phyloP scores from a whole-genome alignment of 2,113 vertebrate species.

The Vidua chalybeata region DNA sequence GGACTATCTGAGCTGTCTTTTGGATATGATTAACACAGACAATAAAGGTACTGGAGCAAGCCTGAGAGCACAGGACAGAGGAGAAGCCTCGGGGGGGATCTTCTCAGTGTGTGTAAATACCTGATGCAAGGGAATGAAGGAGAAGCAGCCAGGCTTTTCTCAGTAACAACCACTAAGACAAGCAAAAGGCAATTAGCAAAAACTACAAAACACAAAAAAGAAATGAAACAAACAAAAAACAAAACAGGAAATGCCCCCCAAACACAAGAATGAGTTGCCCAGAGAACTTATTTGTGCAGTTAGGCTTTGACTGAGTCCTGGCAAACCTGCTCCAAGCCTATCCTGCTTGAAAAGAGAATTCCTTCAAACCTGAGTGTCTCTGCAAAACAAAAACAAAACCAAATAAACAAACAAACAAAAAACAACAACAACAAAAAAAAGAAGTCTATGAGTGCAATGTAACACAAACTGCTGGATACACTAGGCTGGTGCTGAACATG shows the following conservation, averaged over 20 bases:
- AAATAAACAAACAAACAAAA: no score
- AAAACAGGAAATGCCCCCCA: background rate
- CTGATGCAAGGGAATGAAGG: background rate
- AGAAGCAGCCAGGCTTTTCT: background rate
- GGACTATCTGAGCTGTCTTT: background rate
- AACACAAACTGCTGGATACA: no score
- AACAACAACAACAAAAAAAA: background rate
- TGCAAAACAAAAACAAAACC: background rate
- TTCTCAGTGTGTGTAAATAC: background rate
- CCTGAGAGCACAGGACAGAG: background rate
- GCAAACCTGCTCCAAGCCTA: background rate
- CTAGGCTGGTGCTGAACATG: fast-evolving
- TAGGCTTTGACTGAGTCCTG: background rate
- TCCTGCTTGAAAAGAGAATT: background rate
- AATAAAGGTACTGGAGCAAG: background rate
- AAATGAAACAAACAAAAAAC: background rate
- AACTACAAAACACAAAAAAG: background rate
- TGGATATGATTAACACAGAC: background rate
- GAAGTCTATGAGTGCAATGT: fast-evolving
- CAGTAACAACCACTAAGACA: background rate
- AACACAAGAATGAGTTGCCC: background rate
- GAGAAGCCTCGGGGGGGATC: background rate
- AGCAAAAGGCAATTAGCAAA: background rate
- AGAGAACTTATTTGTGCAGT: background rate
- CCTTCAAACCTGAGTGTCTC: background rate